Base-by-base conservation (phyloP, 2,888 invertebrate genomes). In the Rhingia rostrata region DNA sequence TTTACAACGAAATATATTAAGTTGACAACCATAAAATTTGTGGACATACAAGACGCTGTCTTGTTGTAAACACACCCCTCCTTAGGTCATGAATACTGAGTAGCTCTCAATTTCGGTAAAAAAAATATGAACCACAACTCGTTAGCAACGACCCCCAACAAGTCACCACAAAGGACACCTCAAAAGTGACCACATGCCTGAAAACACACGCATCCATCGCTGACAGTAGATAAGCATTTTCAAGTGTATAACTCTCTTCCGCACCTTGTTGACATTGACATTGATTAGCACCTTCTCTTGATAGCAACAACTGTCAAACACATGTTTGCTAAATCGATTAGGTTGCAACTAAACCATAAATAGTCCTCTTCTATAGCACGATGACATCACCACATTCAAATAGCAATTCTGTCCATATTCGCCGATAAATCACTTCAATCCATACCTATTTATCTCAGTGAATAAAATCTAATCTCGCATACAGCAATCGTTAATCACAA, bases 321-420 rank as follows among this genome's bases (percentile, higher is more conserved):
- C 60, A 9, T 45, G 35, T 53, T 37, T 47, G 49, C 6, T 22
- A 22, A 67, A 82, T 77, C 70, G 49, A 72, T 60, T 47, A 58
- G 51, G 22, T 60, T 66, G 45, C 32, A 47, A 41, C 43, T 37
- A 56, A 51, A 47, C 56, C 56, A 58, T 47, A 77, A 69, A 66
- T 72, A 79, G 56, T 43, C 37, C 58, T 45, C 58, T 61, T 4
- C 33, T 69, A n/a, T 39, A n/a, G 5, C 45, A n/a, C 7, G 32
- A 69, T 74, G 49, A 75, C 58, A 81, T 63, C 69, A 81, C 43
- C 43, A 9, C 9, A 1, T 10, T 54, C 43, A 5, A 10, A 22
- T 51, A 53, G n/a, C 10, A 10, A 32, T 9, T 54, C 14, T 35
- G 37, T 33, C 39, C 2, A 56, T 64, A 75, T 60, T 53, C 10